Evolutionary conservation across 2,113 vertebrate genomes (phyloP).

Genomic region (Monarcha castaneiventris): DNA sequence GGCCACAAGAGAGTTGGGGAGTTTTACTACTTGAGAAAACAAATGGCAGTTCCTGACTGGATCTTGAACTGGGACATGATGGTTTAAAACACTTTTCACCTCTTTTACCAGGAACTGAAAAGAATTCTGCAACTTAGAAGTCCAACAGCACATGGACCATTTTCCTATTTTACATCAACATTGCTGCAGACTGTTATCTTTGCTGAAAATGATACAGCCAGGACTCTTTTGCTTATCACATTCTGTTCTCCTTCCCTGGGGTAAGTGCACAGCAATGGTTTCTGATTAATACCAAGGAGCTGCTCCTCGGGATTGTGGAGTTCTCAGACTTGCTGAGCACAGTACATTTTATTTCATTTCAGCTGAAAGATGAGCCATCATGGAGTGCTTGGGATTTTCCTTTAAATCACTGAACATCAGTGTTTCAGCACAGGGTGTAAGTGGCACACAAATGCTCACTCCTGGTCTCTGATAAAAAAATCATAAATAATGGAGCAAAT

Average conservation of each 20-base stretch:
- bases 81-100: background rate
- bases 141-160: background rate
- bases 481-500: background rate
- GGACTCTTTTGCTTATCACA: background rate
- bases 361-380: background rate
- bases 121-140: background rate
- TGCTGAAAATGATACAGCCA: background rate
- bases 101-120: background rate
- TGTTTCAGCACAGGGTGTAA: background rate
- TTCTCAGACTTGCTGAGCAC: constrained; percentile 13
- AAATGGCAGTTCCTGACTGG: background rate
- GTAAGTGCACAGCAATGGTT: background rate
- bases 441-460: background rate
- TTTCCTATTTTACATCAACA: background rate
- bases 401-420: background rate
- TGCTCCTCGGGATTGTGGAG: background rate
- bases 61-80: background rate
- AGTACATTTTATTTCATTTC: constrained; percentile 5
- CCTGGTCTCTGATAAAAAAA: background rate
- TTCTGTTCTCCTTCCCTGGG: background rate
- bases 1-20: background rate
- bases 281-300: constrained; percentile 17
- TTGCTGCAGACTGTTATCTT: background rate
- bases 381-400: background rate
- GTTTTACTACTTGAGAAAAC: background rate